These are phyloP conservation scores for Coccyzus lansbergi DNA, from an alignment of 2,797 vertebrate genomes.

Conservation along the genomic window DNA sequence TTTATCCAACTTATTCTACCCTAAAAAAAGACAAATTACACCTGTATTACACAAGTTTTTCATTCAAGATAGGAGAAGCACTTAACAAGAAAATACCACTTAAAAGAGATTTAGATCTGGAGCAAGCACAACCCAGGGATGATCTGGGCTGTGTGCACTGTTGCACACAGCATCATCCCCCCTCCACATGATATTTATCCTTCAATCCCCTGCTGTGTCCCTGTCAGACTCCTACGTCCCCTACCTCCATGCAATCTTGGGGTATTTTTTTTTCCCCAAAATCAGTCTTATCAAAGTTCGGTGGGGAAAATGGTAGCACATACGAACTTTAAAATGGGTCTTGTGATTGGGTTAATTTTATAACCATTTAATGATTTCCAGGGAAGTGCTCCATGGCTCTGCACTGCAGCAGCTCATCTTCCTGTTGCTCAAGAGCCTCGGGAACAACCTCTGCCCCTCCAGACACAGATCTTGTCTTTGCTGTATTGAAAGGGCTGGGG, in stretches of 20 bases:
- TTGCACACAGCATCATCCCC: background rate
- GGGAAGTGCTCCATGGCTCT: background rate
- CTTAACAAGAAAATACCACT: background rate
- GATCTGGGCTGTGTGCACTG: background rate
- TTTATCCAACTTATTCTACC: background rate
- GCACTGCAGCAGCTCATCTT: background rate
- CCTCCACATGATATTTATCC: background rate
- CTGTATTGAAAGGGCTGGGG: background rate
- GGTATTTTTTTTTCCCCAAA: background rate
- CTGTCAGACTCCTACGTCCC: background rate
- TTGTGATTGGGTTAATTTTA: slow-evolving; percentile 70
- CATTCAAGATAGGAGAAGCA: background rate
- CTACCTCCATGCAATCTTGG: background rate
- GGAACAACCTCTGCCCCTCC: slow-evolving; percentile 25
- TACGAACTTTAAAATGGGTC: slow-evolving; percentile 18
- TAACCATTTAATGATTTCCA: slow-evolving; percentile 66
- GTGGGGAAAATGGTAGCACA: background rate
- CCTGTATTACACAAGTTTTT: background rate
- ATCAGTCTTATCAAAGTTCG: slow-evolving; percentile 44
- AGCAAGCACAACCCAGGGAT: background rate
- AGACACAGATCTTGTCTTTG: background rate
- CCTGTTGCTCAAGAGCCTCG: slow-evolving; percentile 56
- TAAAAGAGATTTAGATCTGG: background rate
- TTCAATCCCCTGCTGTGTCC: background rate
- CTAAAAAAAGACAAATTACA: background rate